These are phyloP conservation scores for Carassius auratus DNA, from an alignment of 2,113 vertebrate species.

Conservation along the genomic window DNA sequence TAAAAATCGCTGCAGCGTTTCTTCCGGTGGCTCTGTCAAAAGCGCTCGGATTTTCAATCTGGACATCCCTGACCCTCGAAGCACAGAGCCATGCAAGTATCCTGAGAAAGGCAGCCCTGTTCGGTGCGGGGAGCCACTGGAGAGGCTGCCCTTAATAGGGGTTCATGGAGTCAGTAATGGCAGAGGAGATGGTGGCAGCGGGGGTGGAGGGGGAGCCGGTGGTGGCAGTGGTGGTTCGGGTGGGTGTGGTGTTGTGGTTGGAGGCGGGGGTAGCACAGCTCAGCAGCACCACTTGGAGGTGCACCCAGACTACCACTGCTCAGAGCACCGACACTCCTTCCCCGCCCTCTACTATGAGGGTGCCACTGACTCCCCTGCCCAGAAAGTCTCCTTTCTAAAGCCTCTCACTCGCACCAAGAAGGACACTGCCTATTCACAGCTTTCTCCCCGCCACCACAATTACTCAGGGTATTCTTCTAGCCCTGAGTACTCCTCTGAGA, in stretches of 20 bases:
- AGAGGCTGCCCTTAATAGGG: constrained; percentile 83
- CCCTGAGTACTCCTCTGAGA: constrained; percentile 98
- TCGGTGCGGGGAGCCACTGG: constrained; percentile 80
- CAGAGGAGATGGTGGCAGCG: constrained; percentile 68
- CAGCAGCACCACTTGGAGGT: constrained; percentile 90
- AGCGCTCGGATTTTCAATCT: constrained; percentile 87
- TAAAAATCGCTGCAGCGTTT: constrained; percentile 88
- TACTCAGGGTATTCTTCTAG: constrained; percentile 98
- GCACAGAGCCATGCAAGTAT: constrained; percentile 88
- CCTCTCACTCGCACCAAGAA: constrained; percentile 92
- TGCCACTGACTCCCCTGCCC: constrained; percentile 86
- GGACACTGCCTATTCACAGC: constrained; percentile 94
- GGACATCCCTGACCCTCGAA: constrained; percentile 88
- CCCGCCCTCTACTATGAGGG: constrained; percentile 97
- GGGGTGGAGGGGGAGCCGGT: constrained; percentile 72
- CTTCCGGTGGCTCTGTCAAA: constrained; percentile 84
- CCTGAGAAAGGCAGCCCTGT: constrained; percentile 88
- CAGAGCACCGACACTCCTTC: constrained; percentile 98
- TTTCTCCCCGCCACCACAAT: constrained; percentile 94
- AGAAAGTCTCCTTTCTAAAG: constrained; percentile 94
- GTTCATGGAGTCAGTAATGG: constrained; percentile 67
- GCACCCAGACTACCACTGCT: constrained; percentile 94
- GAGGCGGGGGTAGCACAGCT: constrained; percentile 62
- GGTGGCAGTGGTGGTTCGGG: constrained; percentile 68
- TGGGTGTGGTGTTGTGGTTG: constrained; percentile 65